Base-by-base conservation (phyloP, 1,140 invertebrate species). In the Mizuhopecten yessoensis region DNA sequence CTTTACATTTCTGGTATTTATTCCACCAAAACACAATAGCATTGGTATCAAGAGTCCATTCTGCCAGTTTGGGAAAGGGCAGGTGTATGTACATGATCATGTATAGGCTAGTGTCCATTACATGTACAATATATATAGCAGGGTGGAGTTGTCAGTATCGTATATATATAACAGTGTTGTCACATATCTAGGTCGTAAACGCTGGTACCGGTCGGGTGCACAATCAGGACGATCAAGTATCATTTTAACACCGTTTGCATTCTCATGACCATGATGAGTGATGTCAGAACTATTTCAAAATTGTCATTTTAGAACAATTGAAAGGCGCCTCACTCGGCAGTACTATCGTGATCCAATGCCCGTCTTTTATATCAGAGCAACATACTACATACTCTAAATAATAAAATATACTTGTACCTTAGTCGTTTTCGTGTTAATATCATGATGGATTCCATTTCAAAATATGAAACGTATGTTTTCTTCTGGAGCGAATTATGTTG, bases 241-340 rank as follows among this genome's bases (percentile, higher is more conserved):
- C 57, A 75, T 29, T 29, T 75, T 75, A 57, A 57, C 57, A 29
- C 7, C 3, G 0, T 75, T n/a, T 5, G n/a, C 42, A 20, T 15
- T 9, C n/a, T 75, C 57, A 29, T 75, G 23, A 75, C n/a, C n/a
- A n/a, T 75, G 57, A 75, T 75, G 57, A 75, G 57, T 75, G 57
- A 75, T 75, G 57, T 75, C n/a, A 29, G n/a, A 75, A 75, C 23
- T 75, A 75, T 75, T 75, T 75, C 57, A 75, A 75, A 75, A 75
- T 75, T 75, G 57, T 13, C 57, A 75, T 75, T n/a, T n/a, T 75
- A 29, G 57, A 75, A 75, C 57, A 75, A 39, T 39, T 39, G 36
- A 39, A 39, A 75, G 17, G 23, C 17, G 17, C 5, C 57, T 7
- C 57, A 75, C n/a, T 75, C 11, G 29, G 23, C 1, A 75, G 15